phyloP scores from a whole-genome alignment of 1,140 invertebrate genomes.

The Micrasema minimum region DNA sequence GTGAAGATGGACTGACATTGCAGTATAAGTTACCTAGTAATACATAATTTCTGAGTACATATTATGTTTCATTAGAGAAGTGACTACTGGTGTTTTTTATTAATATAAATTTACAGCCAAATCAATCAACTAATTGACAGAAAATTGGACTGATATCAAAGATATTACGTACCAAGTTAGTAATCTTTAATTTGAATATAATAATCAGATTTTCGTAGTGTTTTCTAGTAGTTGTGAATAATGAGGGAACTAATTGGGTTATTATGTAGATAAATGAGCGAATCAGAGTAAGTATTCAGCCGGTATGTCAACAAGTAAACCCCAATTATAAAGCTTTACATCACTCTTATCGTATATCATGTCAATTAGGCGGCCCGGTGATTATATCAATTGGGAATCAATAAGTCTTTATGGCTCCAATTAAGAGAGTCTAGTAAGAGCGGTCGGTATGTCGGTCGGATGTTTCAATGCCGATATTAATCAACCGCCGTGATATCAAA shows the following conservation, averaged over 20 bases:
- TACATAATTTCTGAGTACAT: too few relatives aligned
- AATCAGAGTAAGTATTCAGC: slow-evolving; percentile 16
- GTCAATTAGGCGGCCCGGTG: slow-evolving; percentile 40
- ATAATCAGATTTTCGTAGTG: too few relatives aligned
- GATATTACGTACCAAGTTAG: too few relatives aligned
- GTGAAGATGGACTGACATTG: too few relatives aligned
- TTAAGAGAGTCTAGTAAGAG: slow-evolving; percentile 30
- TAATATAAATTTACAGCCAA: too few relatives aligned
- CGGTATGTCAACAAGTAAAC: slow-evolving; percentile 30
- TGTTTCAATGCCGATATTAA: slow-evolving; percentile 32
- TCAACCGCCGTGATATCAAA: slow-evolving; percentile 35
- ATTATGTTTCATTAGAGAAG: too few relatives aligned
- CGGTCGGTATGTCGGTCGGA: slow-evolving; percentile 6
- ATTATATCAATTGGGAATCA: slow-evolving; percentile 40
- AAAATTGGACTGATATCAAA: too few relatives aligned
- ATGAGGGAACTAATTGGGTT: slow-evolving; percentile 6
- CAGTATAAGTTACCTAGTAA: too few relatives aligned
- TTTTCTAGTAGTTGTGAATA: too few relatives aligned
- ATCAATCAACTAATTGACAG: too few relatives aligned
- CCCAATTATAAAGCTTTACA: slow-evolving; percentile 36
- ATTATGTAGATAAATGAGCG: slow-evolving; percentile 8
- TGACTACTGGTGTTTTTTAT: too few relatives aligned
- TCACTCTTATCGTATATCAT: slow-evolving; percentile 43
- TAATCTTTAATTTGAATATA: too few relatives aligned
- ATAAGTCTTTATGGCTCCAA: slow-evolving; percentile 41